phyloP scores from a whole-genome alignment of 2,113 vertebrate species.

The Xenotilapia longispinis region DNA sequence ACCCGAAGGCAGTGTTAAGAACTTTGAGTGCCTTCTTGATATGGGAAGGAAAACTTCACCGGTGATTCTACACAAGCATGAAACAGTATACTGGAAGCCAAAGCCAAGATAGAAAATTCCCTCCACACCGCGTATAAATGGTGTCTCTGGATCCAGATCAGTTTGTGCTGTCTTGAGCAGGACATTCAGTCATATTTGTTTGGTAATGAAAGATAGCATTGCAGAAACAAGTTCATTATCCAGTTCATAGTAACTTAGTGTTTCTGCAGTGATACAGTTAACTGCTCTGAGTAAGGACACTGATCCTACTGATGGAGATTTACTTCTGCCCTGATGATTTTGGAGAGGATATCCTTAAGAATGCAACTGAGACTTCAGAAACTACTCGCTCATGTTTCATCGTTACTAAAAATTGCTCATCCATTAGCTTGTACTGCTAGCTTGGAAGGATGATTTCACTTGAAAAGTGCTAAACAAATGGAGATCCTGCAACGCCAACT shows the following conservation, averaged over 20 bases:
- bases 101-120: background rate
- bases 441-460: background rate
- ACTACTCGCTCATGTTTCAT: background rate
- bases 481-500: background rate
- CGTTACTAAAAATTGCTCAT: background rate
- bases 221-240: background rate
- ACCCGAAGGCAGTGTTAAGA: background rate
- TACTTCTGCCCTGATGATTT: background rate
- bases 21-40: background rate
- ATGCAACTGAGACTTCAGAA: background rate
- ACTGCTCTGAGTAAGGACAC: background rate
- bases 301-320: background rate
- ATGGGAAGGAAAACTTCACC: background rate
- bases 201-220: background rate
- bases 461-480: background rate
- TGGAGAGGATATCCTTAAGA: background rate
- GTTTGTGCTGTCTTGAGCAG: background rate
- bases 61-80: background rate
- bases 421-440: background rate
- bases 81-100: background rate
- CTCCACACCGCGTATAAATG: rapidly evolving
- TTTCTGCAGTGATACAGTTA: background rate
- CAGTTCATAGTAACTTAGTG: background rate
- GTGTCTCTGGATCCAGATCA: background rate
- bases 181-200: background rate